Conservation (phyloP, 2,113 vertebrate genomes). For the Bubalus kerabau region DNA sequence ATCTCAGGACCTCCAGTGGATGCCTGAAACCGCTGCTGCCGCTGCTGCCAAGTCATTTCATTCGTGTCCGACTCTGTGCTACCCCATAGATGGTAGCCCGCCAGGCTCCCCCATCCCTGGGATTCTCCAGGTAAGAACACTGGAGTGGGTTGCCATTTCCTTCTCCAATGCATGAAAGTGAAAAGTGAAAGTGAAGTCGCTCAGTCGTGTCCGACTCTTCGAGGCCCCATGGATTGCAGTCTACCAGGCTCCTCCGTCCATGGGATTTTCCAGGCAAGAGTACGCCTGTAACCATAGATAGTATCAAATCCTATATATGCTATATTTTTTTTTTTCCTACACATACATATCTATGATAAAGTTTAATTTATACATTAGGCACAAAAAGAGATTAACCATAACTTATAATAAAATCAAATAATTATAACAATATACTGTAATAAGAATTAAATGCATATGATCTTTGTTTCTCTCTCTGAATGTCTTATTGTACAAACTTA, state of each 20-base stretch:
- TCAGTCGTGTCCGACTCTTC: fast-evolving
- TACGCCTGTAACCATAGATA: background rate
- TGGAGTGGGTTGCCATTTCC: too few species aligned
- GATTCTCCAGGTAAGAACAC: too few species aligned
- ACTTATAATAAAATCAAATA: background rate
- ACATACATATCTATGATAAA: background rate
- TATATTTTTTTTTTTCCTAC: background rate
- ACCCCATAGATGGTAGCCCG: too few species aligned
- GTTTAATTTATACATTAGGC: background rate
- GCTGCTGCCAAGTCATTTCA: too few species aligned
- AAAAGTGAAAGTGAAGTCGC: too few species aligned
- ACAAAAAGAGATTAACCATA: background rate
- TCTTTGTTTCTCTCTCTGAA: background rate
- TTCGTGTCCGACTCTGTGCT: fast-evolving
- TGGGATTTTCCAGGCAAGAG: too few species aligned
- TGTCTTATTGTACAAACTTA: background rate
- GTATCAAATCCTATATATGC: background rate
- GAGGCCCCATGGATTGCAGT: too few species aligned
- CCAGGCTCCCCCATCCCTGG: too few species aligned
- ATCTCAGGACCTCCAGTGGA: background rate
- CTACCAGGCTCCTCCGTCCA: too few species aligned
- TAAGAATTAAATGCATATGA: background rate
- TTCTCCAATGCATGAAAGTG: too few species aligned
- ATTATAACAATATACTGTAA: background rate
- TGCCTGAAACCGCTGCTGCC: background rate